These are phyloP conservation scores for Oreochromis tanganicae DNA, from an alignment of 2,113 vertebrate genomes.

Conservation along the genomic window DNA sequence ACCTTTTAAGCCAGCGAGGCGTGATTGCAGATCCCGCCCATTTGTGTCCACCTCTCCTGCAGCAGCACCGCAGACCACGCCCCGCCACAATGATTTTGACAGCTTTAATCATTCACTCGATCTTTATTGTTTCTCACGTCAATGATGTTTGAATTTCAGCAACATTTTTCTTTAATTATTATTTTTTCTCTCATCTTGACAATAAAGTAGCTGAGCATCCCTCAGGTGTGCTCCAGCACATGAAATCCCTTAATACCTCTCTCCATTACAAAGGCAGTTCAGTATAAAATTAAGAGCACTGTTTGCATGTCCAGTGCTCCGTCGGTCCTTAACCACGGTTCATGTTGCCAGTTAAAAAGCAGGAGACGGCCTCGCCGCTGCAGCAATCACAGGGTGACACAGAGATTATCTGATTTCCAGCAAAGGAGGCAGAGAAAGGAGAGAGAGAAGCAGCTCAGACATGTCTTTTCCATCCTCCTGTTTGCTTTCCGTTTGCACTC, in stretches of 20 bases:
- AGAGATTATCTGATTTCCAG: neutral
- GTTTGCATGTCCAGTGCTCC: neutral
- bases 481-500: neutral
- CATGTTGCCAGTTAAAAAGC: neutral
- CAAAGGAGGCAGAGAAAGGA: neutral
- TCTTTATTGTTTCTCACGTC: neutral
- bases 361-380: neutral
- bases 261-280: neutral
- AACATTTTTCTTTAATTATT: too few relatives aligned
- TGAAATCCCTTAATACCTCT: neutral
- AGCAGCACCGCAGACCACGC: neutral
- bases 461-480: neutral
- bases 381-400: neutral
- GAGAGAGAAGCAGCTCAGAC: neutral
- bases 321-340: neutral
- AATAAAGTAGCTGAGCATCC: neutral
- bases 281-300: neutral
- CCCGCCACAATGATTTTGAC: too few relatives aligned
- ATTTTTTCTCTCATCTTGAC: neutral
- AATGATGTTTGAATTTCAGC: neutral
- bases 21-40: neutral
- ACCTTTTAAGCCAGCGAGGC: neutral
- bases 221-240: neutral
- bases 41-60: neutral
- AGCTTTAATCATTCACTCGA: neutral